Percentiles rank a stretch among this genome's conserved stretches.
These are phyloP conservation scores for Pseudomugil gertrudae DNA, from an alignment of 2,797 vertebrate species.

Conservation along the genomic window DNA sequence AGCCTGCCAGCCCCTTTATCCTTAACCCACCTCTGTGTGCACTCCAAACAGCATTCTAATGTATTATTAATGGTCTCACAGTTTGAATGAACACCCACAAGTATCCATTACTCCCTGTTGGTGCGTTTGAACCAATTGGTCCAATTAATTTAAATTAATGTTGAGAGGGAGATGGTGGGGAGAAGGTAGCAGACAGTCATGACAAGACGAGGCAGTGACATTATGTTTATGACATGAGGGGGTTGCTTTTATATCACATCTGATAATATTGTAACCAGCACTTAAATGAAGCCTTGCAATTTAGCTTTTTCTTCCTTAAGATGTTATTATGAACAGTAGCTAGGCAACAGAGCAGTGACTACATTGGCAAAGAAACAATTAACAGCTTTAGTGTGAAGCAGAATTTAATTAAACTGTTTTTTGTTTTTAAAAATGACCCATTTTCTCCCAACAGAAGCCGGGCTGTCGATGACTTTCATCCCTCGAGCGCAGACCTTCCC, in stretches of 20 bases:
- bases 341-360: slow-evolving; percentile 58
- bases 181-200: slow-evolving; percentile 33
- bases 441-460: slow-evolving; percentile 79
- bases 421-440: not conserved
- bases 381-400: not conserved
- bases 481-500: slow-evolving; percentile 96
- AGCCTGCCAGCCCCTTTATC: slow-evolving; percentile 62
- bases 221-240: slow-evolving; percentile 32
- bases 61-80: slow-evolving; percentile 73
- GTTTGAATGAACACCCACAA: slow-evolving; percentile 57
- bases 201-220: slow-evolving; percentile 25
- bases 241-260: slow-evolving; percentile 11
- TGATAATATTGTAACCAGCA: slow-evolving; percentile 6
- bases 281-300: slow-evolving; percentile 13
- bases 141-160: slow-evolving; percentile 70
- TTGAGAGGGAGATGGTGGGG: slow-evolving; percentile 32
- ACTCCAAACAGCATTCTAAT: slow-evolving; percentile 67
- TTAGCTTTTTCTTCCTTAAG: slow-evolving; percentile 20
- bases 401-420: slow-evolving; percentile 1
- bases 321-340: slow-evolving; percentile 37
- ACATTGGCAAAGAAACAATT: slow-evolving; percentile 9
- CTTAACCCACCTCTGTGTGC: slow-evolving; percentile 55
- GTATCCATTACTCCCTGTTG: slow-evolving; percentile 64
- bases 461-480: slow-evolving; percentile 87
- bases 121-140: slow-evolving; percentile 62